Base-by-base conservation (phyloP, 2,113 vertebrate genomes). In the Mellivora capensis region DNA sequence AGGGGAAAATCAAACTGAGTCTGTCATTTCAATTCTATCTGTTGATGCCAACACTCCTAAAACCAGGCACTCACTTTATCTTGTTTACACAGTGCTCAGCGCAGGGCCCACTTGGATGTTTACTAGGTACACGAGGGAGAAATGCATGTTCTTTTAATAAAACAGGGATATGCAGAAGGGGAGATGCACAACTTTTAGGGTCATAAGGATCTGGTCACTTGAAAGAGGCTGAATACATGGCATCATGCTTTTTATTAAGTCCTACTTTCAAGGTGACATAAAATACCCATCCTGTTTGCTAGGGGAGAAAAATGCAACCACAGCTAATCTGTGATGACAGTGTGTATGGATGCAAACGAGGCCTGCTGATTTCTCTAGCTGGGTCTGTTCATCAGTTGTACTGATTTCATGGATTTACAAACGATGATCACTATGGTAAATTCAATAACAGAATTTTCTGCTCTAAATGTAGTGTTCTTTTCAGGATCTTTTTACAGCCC, bases 381-480 rank as follows among this genome's bases (percentile, higher is more conserved):
- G 74, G 39, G 37, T n/a, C 37, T 97, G 20, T 77, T 67, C 34
- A 42, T 74, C 94, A 97, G 96, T 1, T 81, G 72, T 97, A 91
- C 80, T 98, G 3, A 89, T 61, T 98, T 96, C 94, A 98, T 72
- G 94, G 93, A 88, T 64, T 89, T 84, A 95, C 88, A 96, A 96
- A 97, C 0, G 39, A 96, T 93, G 97, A 98, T 96, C 87, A 93
- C 74, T 84, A 82, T 87, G 76, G 97, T 29, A 89, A 98, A 93
- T 96, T 97, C 96, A 96, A 87, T 87, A 98, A 98, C 13, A 52
- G 74, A 93, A 96, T 67, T 90, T 97, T 98, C 88, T 93, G 94
- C 90, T 97, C 95, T 89, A 97, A 96, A 79, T 82, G 95, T 37
- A 21, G 90, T 39, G n/a, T 96, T 98, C 88, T 97, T 57, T 87